Percentiles rank a stretch among this genome's conserved stretches.
phyloP scores from a whole-genome alignment of 2,797 vertebrate genomes.

The Lepilemur septentrionalis region DNA sequence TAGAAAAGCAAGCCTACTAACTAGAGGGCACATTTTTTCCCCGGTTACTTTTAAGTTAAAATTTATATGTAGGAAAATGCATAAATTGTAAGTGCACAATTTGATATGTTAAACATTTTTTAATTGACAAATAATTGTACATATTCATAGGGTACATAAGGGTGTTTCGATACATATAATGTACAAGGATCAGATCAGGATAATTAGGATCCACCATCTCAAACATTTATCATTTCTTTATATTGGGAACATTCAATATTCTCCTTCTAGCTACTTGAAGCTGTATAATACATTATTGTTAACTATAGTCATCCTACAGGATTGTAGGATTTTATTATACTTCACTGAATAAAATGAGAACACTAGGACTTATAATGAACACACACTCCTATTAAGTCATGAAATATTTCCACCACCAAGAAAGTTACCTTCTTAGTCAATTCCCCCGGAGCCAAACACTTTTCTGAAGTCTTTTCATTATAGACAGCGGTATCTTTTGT shows the following conservation, averaged over 20 bases:
- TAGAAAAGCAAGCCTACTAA: slow-evolving; percentile 15
- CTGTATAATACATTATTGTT: not conserved
- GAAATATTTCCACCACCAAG: not conserved
- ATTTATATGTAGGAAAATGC: not conserved
- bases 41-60: not conserved
- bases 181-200: not conserved
- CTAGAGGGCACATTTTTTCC: not conserved
- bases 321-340: not conserved
- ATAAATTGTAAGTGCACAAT: not conserved
- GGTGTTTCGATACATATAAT: not conserved
- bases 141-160: not conserved
- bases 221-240: not conserved
- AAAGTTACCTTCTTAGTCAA: not conserved
- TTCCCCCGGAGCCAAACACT: not conserved
- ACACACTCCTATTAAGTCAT: not conserved
- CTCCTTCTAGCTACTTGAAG: not conserved
- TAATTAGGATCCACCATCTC: not conserved
- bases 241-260: not conserved
- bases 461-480: not conserved
- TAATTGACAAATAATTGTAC: not conserved
- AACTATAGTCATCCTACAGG: not conserved
- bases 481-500: not conserved
- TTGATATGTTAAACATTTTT: not conserved
- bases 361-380: not conserved
- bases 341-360: not conserved